Evolutionary conservation across 2,888 invertebrate species (phyloP), one percentile per base, ranked within the genome.

Genomic region (Agrilus mali): DNA sequence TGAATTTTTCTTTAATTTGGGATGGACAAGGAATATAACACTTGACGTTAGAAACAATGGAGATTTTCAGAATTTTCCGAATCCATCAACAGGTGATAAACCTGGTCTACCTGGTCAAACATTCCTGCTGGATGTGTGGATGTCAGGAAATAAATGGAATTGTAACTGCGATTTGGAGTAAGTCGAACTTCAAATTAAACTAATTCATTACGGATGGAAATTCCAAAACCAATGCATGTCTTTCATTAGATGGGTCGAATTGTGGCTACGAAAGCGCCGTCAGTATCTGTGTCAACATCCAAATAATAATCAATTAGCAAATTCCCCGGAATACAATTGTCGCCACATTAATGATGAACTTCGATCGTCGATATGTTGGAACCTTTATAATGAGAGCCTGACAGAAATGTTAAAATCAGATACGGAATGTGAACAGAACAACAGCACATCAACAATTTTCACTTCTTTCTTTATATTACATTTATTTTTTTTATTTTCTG

Each of bases 161-260:
- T 90, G 90, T 53, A 86, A 89, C 60, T 90, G 90, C 58, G 80
- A 82, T 45, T 74, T 89, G 48, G 88, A 89, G 88, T 88, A 68
- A 71, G 71, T 6, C 7, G 7, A 20, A 20, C 3, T 20, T 6
- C 7, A 17, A 17, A n/a, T n/a, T n/a, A n/a, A n/a, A n/a, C n/a
- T n/a, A 17, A 17, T 20, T 20, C 20, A 20, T 20, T n/a, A n/a
- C n/a, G n/a, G n/a, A n/a, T n/a, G n/a, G n/a, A n/a, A 17, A 17
- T 4, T 17, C 17, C 17, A 17, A 17, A 17, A 41, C 38, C 12
- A 14, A 10, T 10, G n/a, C 22, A 16, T 38, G n/a, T 17, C 40
- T 42, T 36, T 43, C 57, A 59, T 2, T 56, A 89, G 90, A 2
- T 90, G 90, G 90, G 79, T 90, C 38, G 89, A 90, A 66, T 80